Evolutionary conservation across 2,888 invertebrate species (phyloP).

Genomic region (Disparrhopalites patrizii): DNA sequence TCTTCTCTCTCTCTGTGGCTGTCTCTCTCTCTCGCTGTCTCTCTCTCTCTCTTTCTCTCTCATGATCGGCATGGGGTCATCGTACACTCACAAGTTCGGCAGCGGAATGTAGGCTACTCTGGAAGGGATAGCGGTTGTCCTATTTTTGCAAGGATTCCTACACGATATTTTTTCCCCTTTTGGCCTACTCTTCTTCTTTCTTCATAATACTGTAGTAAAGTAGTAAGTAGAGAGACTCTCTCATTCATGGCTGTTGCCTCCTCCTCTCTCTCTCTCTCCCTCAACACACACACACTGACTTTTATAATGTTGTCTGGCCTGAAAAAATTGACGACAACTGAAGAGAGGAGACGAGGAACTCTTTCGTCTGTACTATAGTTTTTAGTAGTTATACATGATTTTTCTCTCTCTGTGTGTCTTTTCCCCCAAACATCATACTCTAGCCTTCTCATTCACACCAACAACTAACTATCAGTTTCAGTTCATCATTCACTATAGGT

Average conservation of each 20-base stretch:
- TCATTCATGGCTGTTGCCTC: slow-evolving; percentile 1
- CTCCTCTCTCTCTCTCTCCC: neutral
- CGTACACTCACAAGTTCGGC: slow-evolving; percentile 21
- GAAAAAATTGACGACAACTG: slow-evolving; percentile 11
- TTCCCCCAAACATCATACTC: too few relatives aligned
- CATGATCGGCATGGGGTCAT: slow-evolving; percentile 13
- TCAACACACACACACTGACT: too few relatives aligned
- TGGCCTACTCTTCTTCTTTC: slow-evolving; percentile 40
- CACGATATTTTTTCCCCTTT: slow-evolving; percentile 45
- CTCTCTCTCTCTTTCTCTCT: neutral
- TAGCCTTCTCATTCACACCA: slow-evolving; percentile 9
- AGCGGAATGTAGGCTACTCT: slow-evolving; percentile 44
- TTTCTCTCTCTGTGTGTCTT: slow-evolving; percentile 6
- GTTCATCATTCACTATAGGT: neutral
- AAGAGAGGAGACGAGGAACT: too few relatives aligned
- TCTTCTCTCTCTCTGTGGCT: too few relatives aligned
- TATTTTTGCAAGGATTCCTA: slow-evolving; percentile 46
- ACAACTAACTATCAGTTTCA: neutral
- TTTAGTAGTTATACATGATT: too few relatives aligned
- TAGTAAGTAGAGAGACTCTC: too few relatives aligned
- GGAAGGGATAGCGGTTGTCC: slow-evolving; percentile 49
- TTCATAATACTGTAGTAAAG: too few relatives aligned
- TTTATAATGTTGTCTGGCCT: slow-evolving; percentile 17
- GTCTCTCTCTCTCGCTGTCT: neutral
- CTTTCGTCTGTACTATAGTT: neutral